These are phyloP conservation scores for Stegostoma tigrinum DNA, from an alignment of 2,113 vertebrate genomes.

Conservation along the genomic window DNA sequence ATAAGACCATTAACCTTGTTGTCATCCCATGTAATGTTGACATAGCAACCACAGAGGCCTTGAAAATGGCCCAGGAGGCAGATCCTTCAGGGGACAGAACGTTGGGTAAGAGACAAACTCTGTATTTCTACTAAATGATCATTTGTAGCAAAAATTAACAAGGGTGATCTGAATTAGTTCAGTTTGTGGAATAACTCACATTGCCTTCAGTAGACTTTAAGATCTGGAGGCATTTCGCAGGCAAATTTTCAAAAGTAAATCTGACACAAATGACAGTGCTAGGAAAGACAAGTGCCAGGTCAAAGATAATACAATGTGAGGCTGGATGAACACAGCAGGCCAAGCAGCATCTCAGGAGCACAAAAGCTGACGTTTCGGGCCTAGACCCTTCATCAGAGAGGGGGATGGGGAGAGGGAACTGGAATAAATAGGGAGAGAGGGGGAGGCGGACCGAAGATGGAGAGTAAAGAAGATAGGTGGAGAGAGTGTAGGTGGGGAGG, in stretches of 20 bases:
- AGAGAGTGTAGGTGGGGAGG: no score
- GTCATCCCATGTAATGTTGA: constrained; percentile 26
- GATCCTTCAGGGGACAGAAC: constrained; percentile 29
- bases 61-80: constrained; percentile 27
- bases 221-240: neutral
- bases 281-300: neutral
- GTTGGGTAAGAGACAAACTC: neutral
- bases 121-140: no score
- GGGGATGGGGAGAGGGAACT: no score
- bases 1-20: constrained; percentile 33
- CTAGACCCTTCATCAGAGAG: no score
- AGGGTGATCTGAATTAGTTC: neutral
- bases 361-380: no score
- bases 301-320: no score
- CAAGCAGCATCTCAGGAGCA: no score
- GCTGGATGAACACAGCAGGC: no score
- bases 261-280: neutral
- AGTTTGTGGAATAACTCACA: neutral
- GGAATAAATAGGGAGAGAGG: no score
- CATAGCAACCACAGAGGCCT: constrained; percentile 24
- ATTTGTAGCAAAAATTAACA: neutral
- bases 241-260: neutral
- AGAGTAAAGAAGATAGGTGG: no score
- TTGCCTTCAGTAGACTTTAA: neutral
- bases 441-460: no score